Conservation (phyloP, 1,140 invertebrate genomes). For the Diprion similis region DNA sequence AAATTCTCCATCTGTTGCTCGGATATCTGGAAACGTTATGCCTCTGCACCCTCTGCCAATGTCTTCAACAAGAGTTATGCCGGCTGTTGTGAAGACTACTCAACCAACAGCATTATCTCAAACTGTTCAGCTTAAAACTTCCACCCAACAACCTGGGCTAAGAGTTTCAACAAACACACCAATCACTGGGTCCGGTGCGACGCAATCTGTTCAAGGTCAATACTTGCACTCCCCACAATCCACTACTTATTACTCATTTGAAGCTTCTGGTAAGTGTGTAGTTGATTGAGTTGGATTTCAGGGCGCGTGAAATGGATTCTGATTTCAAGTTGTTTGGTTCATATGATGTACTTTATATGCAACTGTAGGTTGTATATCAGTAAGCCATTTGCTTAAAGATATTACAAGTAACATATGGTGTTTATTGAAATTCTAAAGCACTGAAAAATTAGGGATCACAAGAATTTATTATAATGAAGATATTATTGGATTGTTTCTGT, state of each 20-base stretch:
- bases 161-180: not conserved
- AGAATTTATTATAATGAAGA: conserved; percentile 16
- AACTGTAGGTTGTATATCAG: too few species aligned
- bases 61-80: conserved; percentile 44
- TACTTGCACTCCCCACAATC: conserved; percentile 51
- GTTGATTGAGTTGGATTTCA: not conserved
- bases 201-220: conserved; percentile 47
- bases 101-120: conserved; percentile 47
- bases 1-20: conserved; percentile 47
- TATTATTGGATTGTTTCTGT: not conserved
- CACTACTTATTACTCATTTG: conserved; percentile 53
- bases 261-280: conserved; percentile 43
- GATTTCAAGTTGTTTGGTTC: too few species aligned
- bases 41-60: conserved; percentile 54
- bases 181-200: not conserved
- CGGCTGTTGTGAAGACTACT: conserved; percentile 46
- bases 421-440: too few species aligned
- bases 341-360: too few species aligned
- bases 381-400: not conserved
- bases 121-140: conserved; percentile 36
- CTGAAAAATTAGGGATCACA: not conserved
- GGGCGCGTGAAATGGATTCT: too few species aligned
- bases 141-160: conserved; percentile 30
- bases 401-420: too few species aligned
- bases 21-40: conserved; percentile 50